phyloP scores from a whole-genome alignment of 2,888 invertebrate genomes.

The Lycaena phlaeas region DNA sequence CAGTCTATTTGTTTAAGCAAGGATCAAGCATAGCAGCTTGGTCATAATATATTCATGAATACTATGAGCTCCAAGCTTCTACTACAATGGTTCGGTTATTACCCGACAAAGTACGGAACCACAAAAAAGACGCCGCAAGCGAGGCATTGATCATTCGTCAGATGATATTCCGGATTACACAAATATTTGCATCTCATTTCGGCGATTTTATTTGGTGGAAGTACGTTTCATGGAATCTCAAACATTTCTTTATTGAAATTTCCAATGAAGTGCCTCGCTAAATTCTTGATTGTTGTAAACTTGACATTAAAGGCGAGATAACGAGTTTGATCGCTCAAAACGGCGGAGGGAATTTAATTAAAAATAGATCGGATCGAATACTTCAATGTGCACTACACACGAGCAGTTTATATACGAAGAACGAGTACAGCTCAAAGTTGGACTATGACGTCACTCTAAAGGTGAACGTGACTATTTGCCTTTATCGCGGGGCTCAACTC shows the following conservation, averaged over 20 bases:
- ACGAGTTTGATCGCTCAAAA: background rate
- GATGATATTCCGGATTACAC: slow-evolving; percentile 3
- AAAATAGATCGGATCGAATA: background rate
- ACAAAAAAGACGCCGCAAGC: no score
- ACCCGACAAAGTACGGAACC: no score
- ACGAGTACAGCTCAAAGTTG: background rate
- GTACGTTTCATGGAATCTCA: background rate
- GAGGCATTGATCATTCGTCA: background rate
- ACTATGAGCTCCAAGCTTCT: no score
- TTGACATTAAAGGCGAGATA: slow-evolving; percentile 4
- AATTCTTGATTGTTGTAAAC: background rate
- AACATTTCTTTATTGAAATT: slow-evolving; percentile 3
- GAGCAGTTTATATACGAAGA: no score
- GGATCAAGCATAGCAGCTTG: no score
- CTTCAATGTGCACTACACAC: no score
- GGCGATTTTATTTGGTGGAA: slow-evolving; percentile 2
- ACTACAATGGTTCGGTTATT: no score
- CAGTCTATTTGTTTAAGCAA: no score
- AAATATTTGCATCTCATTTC: slow-evolving; percentile 11
- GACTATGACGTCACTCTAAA: no score
- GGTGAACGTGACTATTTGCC: no score
- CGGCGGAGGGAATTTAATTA: background rate
- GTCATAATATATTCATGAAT: no score
- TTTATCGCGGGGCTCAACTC: no score
- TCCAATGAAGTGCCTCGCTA: background rate